Conservation (phyloP, 2,888 invertebrate species). For the Rhagophthalmus giganteus region DNA sequence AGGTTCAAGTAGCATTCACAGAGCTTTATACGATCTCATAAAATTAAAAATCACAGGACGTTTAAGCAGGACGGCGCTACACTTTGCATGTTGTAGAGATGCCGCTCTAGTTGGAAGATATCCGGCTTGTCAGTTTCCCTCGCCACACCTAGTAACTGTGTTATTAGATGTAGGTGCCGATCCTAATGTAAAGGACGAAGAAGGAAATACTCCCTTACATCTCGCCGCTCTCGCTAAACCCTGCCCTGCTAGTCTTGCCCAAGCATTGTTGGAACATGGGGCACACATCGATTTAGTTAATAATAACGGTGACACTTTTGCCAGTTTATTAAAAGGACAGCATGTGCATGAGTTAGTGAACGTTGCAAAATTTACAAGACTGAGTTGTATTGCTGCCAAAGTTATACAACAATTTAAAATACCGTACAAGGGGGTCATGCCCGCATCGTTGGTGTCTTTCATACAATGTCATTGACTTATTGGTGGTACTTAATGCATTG, state of each 20-base stretch:
- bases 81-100: conserved; percentile 83
- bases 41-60: conserved; percentile 66
- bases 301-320: conserved; percentile 75
- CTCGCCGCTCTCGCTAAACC: conserved; percentile 75
- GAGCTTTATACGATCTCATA: conserved; percentile 76
- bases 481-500: conserved; percentile 18
- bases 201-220: conserved; percentile 87
- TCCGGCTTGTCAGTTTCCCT: conserved; percentile 72
- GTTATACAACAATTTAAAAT: conserved; percentile 73
- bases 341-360: conserved; percentile 69
- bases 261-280: conserved; percentile 74
- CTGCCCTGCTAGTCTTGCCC: conserved; percentile 71
- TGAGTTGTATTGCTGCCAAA: conserved; percentile 85
- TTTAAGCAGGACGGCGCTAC: conserved; percentile 72
- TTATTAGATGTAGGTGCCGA: conserved; percentile 82
- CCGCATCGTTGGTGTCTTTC: conserved; percentile 74
- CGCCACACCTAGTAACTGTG: conserved; percentile 67
- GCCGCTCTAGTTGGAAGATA: conserved; percentile 69
- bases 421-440: conserved; percentile 71
- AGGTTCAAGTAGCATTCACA: conserved; percentile 65
- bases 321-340: conserved; percentile 67
- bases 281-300: conserved; percentile 85
- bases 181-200: conserved; percentile 76
- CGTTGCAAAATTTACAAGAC: conserved; percentile 74
- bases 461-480: conserved; percentile 58